Percentiles rank a stretch among this genome's conserved stretches.
Conservation (phyloP, 2,113 vertebrate genomes). For the Elaphurus davidianus region DNA sequence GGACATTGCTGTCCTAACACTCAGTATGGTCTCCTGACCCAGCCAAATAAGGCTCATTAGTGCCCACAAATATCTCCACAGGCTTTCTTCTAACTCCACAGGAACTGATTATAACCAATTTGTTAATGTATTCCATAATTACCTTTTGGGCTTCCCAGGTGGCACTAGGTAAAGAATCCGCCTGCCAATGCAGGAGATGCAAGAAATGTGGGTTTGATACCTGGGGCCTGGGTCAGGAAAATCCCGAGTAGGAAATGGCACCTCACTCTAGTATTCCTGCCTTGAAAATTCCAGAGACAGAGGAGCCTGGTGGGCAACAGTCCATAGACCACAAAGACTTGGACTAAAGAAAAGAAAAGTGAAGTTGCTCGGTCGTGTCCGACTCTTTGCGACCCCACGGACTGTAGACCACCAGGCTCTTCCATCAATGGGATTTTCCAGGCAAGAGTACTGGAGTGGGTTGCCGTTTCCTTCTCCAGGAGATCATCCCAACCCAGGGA, state of each 20-base stretch:
- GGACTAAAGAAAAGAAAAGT: not conserved
- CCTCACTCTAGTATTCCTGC: not conserved
- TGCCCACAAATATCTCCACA: not conserved
- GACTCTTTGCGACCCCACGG: not conserved
- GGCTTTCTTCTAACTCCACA: not conserved
- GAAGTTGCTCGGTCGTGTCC: not conserved
- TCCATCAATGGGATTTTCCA: not conserved
- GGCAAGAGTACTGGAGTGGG: not conserved
- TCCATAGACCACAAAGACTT: not conserved
- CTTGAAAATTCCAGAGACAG: not conserved
- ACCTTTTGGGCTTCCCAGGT: not conserved
- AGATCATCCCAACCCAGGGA: accelerated
- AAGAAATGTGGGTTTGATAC: not conserved
- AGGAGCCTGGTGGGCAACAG: not conserved
- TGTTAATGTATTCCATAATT: not conserved
- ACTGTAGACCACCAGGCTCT: not conserved
- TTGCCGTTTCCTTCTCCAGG: not conserved
- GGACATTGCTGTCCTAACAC: not conserved
- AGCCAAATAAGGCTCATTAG: not conserved
- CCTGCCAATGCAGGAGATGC: not conserved
- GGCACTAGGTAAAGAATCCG: not conserved
- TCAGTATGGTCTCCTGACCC: not conserved
- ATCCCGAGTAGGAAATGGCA: not conserved
- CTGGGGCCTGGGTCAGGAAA: not conserved
- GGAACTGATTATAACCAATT: not conserved